Evolutionary conservation across 2,797 vertebrate species (phyloP).

Genomic region (Leucoraja ocellata): DNA sequence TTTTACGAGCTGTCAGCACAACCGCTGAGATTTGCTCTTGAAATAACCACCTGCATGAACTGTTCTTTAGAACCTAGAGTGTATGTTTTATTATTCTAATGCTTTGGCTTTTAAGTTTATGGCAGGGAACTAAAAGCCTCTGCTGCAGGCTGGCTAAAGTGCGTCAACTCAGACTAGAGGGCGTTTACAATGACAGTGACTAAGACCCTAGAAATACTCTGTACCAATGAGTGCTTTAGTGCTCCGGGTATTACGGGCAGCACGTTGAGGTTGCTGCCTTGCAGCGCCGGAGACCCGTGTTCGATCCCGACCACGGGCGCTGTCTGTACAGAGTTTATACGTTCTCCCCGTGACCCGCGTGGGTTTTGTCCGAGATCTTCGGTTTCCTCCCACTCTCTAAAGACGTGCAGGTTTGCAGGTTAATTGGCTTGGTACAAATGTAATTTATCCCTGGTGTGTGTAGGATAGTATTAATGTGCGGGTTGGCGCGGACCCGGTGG

Average conservation of each 20-base stretch:
- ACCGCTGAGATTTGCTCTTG: not conserved
- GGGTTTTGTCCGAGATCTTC: no score
- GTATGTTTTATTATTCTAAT: not conserved
- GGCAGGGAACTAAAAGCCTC: not conserved
- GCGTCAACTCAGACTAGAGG: not conserved
- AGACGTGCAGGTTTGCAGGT: no score
- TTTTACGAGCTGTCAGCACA: not conserved
- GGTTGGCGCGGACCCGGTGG: no score
- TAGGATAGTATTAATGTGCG: no score
- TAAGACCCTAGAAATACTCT: not conserved
- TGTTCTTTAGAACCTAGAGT: not conserved
- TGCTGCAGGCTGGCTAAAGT: not conserved
- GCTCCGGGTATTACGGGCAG: not conserved
- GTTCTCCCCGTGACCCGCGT: no score
- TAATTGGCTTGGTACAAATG: no score
- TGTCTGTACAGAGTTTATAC: no score
- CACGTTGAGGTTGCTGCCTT: no score
- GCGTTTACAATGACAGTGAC: not conserved
- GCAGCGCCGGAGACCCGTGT: no score
- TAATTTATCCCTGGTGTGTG: no score
- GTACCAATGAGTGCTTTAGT: not conserved
- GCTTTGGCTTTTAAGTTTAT: not conserved
- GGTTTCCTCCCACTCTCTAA: no score
- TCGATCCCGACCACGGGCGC: no score
- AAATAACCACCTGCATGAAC: not conserved